Percentiles rank a stretch among this genome's conserved stretches.
Conservation (phyloP, 1,140 invertebrate species). For the Leptopilina clavipes region DNA sequence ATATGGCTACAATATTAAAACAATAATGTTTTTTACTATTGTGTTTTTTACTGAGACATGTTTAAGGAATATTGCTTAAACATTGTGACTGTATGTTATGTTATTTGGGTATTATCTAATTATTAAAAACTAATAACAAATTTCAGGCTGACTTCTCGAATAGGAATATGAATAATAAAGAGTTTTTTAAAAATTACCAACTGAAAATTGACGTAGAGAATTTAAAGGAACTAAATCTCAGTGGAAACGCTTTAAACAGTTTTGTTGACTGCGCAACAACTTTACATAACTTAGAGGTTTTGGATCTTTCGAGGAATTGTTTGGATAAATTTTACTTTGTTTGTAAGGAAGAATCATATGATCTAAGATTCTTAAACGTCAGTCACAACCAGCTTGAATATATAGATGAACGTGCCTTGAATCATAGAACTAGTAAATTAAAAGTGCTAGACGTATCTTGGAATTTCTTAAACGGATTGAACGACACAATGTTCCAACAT, state of each 20-base stretch:
- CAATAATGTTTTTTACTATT: too few species aligned
- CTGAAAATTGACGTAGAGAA: conserved; percentile 55
- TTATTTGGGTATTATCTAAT: too few species aligned
- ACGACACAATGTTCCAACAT: conserved; percentile 70
- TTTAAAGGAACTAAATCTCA: conserved; percentile 65
- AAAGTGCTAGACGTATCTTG: conserved; percentile 68
- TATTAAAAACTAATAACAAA: conserved; percentile 19
- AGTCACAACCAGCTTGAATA: conserved; percentile 70
- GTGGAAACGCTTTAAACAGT: conserved; percentile 68
- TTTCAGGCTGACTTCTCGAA: conserved; percentile 67
- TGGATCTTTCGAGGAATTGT: conserved; percentile 71
- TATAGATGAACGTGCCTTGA: conserved; percentile 68
- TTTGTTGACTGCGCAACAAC: conserved; percentile 71
- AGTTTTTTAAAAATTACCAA: conserved; percentile 68
- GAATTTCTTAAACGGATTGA: conserved; percentile 66
- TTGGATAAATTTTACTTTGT: conserved; percentile 69
- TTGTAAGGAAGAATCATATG: conserved; percentile 66
- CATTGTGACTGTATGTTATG: too few species aligned
- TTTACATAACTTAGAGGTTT: conserved; percentile 54
- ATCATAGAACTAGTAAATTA: conserved; percentile 63
- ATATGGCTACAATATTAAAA: too few species aligned
- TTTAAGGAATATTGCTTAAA: too few species aligned
- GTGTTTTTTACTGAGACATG: too few species aligned
- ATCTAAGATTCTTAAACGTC: conserved; percentile 66
- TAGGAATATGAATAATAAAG: conserved; percentile 62